phyloP scores from a whole-genome alignment of 2,113 vertebrate genomes.

The Hemiprocne comata region DNA sequence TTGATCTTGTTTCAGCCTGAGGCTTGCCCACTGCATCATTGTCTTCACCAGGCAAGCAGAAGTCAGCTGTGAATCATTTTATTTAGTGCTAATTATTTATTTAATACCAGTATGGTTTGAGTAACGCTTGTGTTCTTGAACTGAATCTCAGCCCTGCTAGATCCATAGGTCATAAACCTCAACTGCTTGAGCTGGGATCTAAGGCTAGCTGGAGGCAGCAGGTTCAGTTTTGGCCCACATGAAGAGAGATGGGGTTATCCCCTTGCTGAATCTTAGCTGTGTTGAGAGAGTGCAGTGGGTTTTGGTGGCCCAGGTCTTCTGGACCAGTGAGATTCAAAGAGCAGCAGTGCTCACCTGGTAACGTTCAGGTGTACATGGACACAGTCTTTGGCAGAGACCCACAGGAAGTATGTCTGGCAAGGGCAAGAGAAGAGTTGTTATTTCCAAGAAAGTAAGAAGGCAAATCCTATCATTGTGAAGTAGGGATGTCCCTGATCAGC shows the following conservation, averaged over 20 bases:
- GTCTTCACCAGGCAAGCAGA: not conserved
- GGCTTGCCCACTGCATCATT: not conserved
- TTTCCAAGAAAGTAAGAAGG: not conserved
- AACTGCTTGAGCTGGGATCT: not conserved
- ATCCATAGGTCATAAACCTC: not conserved
- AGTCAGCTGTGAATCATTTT: not conserved
- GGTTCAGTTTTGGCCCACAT: not conserved
- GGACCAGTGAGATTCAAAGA: not conserved
- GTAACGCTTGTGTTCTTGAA: not conserved
- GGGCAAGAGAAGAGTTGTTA: not conserved
- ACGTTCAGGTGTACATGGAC: constrained; percentile 83
- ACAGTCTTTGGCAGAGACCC: constrained; percentile 89
- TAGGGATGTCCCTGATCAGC: not conserved
- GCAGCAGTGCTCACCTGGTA: constrained; percentile 77
- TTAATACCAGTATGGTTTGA: constrained; percentile 7
- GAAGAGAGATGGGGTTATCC: not conserved
- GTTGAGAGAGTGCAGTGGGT: not conserved
- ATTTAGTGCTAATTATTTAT: not conserved
- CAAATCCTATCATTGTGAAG: not conserved
- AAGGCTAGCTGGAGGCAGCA: not conserved
- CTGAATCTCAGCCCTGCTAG: not conserved
- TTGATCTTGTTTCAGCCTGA: not conserved
- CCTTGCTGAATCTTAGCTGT: not conserved
- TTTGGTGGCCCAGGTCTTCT: not conserved
- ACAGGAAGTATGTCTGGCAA: constrained; percentile 89